Evolutionary conservation across 1,140 invertebrate genomes (phyloP).

Genomic region (Drosophila seguyi): DNA sequence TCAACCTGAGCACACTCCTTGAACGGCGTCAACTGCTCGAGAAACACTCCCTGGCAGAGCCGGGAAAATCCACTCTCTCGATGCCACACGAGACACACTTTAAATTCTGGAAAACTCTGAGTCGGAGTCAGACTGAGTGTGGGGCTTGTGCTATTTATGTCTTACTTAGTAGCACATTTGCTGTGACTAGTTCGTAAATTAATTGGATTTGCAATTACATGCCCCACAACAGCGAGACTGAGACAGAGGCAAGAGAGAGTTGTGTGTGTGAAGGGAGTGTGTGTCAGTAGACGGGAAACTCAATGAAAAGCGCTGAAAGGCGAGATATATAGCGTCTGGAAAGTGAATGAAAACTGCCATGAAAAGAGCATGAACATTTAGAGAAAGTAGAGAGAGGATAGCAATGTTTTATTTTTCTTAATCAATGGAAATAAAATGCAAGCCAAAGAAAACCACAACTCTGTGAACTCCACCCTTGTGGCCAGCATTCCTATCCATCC

Average conservation of each 20-base stretch:
- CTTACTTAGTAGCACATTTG: slow-evolving; percentile 80
- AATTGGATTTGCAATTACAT: slow-evolving; percentile 83
- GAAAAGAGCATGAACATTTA: slow-evolving; percentile 15
- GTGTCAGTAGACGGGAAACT: background rate
- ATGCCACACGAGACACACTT: slow-evolving; percentile 44
- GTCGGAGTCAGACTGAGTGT: slow-evolving; percentile 9
- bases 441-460: slow-evolving; percentile 17
- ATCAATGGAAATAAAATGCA: slow-evolving; percentile 14
- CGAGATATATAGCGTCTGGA: slow-evolving; percentile 13
- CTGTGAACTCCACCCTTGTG: background rate
- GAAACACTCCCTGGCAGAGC: slow-evolving; percentile 1
- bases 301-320: slow-evolving; percentile 28
- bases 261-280: slow-evolving; percentile 1
- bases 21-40: slow-evolving; percentile 44
- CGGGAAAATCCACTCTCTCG: slow-evolving; percentile 6
- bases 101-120: slow-evolving; percentile 54
- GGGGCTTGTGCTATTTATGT: slow-evolving; percentile 76
- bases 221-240: slow-evolving; percentile 40
- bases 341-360: slow-evolving; percentile 15
- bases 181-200: slow-evolving; percentile 78
- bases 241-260: background rate
- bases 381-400: slow-evolving; percentile 4
- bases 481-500: slow-evolving; percentile 14
- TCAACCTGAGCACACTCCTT: slow-evolving; percentile 55
- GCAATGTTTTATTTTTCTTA: background rate